Base-by-base conservation (phyloP, 2,888 invertebrate genomes). In the Labia minor region DNA sequence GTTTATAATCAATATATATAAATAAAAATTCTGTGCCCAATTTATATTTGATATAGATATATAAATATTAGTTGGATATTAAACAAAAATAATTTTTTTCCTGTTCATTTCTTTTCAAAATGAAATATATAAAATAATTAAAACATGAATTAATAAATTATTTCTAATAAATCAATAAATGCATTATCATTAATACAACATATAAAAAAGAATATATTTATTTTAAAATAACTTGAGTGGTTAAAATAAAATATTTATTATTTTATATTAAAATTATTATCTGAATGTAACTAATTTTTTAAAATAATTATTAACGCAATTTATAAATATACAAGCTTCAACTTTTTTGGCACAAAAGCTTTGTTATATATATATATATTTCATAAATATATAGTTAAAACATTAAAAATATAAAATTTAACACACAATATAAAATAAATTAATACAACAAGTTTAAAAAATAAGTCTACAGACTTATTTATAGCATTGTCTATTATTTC, bases 341-440 rank as follows among this genome's bases (percentile, higher is more conserved):
- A 49, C 14, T 16, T 11, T n/a, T 49, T 49, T 49, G 49, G 49
- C 49, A 49, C 49, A 49, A 49, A 49, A 49, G 49, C 49, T n/a
- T 49, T 49, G 2, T n/a, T 49, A 49, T 49, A 49, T 49, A 49
- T 11, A n/a, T n/a, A 8, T 49, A 10, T 49, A 49, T 49, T 8
- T n/a, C 14, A 49, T 49, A 49, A 8, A 49, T 49, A 49, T 49
- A n/a, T 49, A 49, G 49, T 49, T 2, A 8, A 49, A 49, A 49
- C 49, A 49, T 49, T 49, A 49, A 49, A 49, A 49, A 49, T 49
- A 49, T 49, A 49, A 49, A 49, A 49, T 49, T 49, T 49, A 49
- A 49, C 49, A 49, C 49, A 49, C 49, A 49, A 49, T 49, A 49
- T 8, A 49, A 49, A 49, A 49, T 49, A 49, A 49, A 49, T 49